Percentiles rank a stretch among this genome's conserved stretches.
Evolutionary conservation across 1,140 invertebrate genomes (phyloP).

Genomic region (Cheumatopsyche charites): DNA sequence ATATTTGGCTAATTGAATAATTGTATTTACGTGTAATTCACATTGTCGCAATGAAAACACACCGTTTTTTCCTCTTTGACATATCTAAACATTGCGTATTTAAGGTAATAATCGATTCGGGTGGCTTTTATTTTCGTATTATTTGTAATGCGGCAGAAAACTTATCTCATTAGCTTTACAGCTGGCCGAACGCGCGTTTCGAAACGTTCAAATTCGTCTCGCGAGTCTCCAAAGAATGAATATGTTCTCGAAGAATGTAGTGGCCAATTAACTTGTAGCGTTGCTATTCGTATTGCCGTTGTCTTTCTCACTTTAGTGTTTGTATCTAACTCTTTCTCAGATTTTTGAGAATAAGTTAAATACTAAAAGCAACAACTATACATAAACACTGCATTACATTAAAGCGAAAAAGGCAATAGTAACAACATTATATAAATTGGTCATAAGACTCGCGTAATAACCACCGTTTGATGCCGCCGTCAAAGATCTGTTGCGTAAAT

Average conservation of each 20-base stretch:
- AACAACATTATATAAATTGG: background rate
- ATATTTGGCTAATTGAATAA: background rate
- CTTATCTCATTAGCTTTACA: slow-evolving; percentile 30
- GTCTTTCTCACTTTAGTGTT: too few relatives aligned
- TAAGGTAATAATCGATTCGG: background rate
- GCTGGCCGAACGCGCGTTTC: slow-evolving; percentile 3
- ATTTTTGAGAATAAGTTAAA: too few relatives aligned
- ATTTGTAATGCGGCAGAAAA: slow-evolving; percentile 49
- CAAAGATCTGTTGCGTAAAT: slow-evolving; percentile 48
- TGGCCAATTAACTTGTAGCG: slow-evolving; percentile 17
- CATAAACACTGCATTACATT: too few relatives aligned
- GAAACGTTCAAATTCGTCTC: too few relatives aligned
- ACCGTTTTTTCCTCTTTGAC: background rate
- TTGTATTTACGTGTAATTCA: background rate
- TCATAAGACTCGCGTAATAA: too few relatives aligned
- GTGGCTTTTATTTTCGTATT: slow-evolving; percentile 47
- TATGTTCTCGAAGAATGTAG: too few relatives aligned
- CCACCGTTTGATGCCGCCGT: slow-evolving; percentile 22
- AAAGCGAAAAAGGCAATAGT: too few relatives aligned
- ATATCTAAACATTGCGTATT: background rate
- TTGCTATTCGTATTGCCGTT: too few relatives aligned
- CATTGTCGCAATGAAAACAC: background rate
- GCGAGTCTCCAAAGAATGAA: too few relatives aligned
- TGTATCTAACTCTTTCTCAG: too few relatives aligned
- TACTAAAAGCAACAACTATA: too few relatives aligned